phyloP scores from a whole-genome alignment of 2,888 invertebrate genomes.

The Mythimna impura region DNA sequence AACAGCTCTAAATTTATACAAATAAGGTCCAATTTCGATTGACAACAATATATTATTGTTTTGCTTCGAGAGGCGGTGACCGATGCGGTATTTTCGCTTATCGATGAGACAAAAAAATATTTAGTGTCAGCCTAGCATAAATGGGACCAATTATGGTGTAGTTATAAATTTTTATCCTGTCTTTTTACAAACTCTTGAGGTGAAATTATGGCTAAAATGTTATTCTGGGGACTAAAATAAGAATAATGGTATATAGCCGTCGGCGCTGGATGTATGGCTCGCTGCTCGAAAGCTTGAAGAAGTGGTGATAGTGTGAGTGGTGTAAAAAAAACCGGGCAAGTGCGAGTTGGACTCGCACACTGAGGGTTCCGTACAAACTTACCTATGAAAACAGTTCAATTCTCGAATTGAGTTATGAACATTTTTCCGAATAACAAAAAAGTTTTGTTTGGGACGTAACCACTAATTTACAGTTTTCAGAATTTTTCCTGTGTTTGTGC shows the following conservation, averaged over 20 bases:
- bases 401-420: no score
- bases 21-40: constrained; percentile 34
- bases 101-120: constrained; percentile 47
- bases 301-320: no score
- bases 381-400: no score
- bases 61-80: constrained; percentile 55
- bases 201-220: background rate
- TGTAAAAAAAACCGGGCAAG: no score
- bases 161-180: constrained; percentile 9
- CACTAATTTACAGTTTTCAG: no score
- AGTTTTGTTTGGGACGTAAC: no score
- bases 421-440: no score
- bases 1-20: background rate
- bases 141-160: constrained; percentile 10
- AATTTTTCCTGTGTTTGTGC: no score
- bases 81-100: constrained; percentile 64
- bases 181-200: constrained; percentile 14
- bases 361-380: no score
- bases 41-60: constrained; percentile 43
- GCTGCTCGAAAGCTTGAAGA: no score
- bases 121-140: constrained; percentile 32
- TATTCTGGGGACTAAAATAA: background rate
- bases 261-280: no score
- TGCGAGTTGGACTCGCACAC: no score
- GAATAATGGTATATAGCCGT: background rate